These are phyloP conservation scores for Orientallactaga bullata DNA, from an alignment of 2,113 vertebrate genomes.

Conservation along the genomic window DNA sequence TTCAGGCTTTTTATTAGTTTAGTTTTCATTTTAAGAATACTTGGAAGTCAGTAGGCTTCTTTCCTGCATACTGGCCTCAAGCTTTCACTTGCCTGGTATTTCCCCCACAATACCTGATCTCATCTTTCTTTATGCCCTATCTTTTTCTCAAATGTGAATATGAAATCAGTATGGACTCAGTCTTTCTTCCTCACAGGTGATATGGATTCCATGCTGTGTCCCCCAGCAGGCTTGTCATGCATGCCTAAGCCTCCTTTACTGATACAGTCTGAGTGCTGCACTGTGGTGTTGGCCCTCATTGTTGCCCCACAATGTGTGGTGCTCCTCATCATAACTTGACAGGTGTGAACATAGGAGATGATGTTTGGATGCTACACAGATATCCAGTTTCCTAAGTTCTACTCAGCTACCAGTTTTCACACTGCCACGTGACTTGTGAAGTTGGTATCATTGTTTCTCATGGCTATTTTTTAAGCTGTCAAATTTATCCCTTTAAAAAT, in stretches of 20 bases:
- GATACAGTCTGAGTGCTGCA: background rate
- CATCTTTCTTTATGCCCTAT: background rate
- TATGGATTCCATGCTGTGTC: background rate
- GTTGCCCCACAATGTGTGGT: background rate
- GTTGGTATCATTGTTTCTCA: background rate
- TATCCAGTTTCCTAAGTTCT: background rate
- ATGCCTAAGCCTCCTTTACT: background rate
- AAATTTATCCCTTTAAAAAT: no score
- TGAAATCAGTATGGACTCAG: background rate
- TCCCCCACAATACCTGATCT: background rate
- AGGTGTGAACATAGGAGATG: no score
- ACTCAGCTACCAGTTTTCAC: background rate
- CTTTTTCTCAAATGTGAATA: background rate
- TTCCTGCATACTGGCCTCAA: background rate
- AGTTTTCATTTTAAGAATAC: conserved; percentile 33
- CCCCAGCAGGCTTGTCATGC: background rate
- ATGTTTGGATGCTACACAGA: background rate
- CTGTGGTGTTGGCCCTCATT: background rate
- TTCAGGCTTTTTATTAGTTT: background rate
- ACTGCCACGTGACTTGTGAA: background rate
- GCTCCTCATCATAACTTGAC: background rate
- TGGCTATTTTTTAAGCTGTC: background rate
- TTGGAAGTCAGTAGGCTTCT: background rate
- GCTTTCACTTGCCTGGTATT: background rate
- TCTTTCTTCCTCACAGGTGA: background rate